Conservation (phyloP, 2,113 vertebrate genomes). For the Semnornis frantzii region DNA sequence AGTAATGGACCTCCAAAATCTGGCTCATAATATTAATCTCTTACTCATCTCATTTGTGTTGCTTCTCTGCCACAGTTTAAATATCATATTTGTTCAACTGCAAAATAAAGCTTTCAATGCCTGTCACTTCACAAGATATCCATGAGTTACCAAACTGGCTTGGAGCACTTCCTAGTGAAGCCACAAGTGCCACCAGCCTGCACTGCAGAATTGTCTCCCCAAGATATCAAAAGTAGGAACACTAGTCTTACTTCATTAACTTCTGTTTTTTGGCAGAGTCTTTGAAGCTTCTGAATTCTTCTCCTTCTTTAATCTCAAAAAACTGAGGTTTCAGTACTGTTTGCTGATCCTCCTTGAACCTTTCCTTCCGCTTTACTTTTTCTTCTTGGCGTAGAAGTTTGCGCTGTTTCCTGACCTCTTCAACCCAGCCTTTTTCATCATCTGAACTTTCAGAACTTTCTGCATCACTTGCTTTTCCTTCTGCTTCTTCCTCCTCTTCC, state of each 20-base stretch:
- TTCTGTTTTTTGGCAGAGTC: conserved; percentile 89
- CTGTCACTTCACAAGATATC: not conserved
- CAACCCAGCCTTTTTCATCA: conserved; percentile 96
- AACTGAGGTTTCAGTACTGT: conserved; percentile 89
- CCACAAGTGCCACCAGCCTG: not conserved
- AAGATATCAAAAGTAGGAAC: not conserved
- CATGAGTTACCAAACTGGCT: not conserved
- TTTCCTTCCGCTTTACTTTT: conserved; percentile 80
- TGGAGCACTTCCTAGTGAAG: too few species aligned
- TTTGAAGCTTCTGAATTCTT: conserved; percentile 94
- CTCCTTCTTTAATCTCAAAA: conserved; percentile 95
- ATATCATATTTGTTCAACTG: not conserved
- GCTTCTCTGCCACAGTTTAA: not conserved
- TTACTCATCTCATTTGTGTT: not conserved
- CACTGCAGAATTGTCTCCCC: not conserved
- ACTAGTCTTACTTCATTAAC: conserved; percentile 88
- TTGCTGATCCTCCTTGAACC: conserved; percentile 83
- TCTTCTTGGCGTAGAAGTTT: conserved; percentile 85
- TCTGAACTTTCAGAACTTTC: conserved; percentile 93
- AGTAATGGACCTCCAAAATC: not conserved
- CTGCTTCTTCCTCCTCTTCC: conserved; percentile 89
- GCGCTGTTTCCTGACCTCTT: conserved; percentile 95
- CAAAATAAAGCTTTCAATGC: not conserved
- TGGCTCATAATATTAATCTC: not conserved
- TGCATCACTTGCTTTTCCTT: conserved; percentile 93